Conservation (phyloP, 2,113 vertebrate genomes). For the Cebus imitator region DNA sequence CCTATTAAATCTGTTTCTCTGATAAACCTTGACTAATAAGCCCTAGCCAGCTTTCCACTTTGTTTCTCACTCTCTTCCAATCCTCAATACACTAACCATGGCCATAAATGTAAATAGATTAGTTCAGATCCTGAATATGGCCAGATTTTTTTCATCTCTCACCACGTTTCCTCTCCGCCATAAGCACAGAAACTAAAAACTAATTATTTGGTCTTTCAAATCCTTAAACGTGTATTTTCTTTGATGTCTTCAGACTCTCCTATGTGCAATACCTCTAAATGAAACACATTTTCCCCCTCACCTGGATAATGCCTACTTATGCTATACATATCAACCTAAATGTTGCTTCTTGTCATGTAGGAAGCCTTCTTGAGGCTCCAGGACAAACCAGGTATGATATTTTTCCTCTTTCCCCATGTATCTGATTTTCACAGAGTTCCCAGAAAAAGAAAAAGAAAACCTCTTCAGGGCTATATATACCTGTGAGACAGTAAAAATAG, state of each 20-base stretch:
- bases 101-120: not conserved
- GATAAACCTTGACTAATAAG: not conserved
- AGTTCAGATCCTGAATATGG: not conserved
- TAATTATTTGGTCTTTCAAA: not conserved
- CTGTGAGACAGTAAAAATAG: too few species aligned
- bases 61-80: not conserved
- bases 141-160: not conserved
- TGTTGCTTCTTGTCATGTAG: not conserved
- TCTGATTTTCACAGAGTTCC: not conserved
- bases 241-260: not conserved
- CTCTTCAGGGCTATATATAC: too few species aligned
- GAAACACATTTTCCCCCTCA: not conserved
- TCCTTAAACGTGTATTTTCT: not conserved
- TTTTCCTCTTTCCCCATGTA: not conserved
- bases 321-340: not conserved
- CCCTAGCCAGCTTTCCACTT: not conserved
- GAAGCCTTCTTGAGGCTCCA: not conserved
- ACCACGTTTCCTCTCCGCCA: not conserved
- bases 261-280: not conserved
- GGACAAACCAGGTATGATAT: not conserved
- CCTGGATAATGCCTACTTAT: not conserved
- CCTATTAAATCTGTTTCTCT: not conserved
- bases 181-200: not conserved
- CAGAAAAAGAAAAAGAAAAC: not conserved
- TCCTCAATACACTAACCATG: not conserved